Conservation (phyloP, 1,140 invertebrate genomes). For the Lethrus apterus region DNA sequence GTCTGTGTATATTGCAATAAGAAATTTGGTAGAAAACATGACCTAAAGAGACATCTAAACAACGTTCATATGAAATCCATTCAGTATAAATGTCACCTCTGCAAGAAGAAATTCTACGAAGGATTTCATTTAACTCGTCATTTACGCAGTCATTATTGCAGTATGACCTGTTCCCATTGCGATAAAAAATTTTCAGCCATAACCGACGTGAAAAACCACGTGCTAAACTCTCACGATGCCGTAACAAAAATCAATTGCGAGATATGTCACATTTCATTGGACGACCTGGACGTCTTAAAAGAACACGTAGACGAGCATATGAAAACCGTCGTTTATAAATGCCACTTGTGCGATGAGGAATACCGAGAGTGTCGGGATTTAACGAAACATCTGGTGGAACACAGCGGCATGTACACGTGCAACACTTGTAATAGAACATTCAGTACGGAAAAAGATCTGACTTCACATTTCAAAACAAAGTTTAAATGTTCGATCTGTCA, state of each 20-base stretch:
- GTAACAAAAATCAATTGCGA: not conserved
- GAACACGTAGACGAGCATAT: conserved; percentile 13
- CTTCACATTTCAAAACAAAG: not conserved
- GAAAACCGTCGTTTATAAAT: conserved; percentile 13
- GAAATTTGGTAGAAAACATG: conserved; percentile 2
- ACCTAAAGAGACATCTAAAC: conserved; percentile 14
- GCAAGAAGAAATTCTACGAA: conserved; percentile 10
- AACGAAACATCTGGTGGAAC: conserved; percentile 12
- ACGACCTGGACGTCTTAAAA: not conserved
- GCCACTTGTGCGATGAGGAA: conserved; percentile 10
- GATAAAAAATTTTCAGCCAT: not conserved
- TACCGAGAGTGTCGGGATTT: conserved; percentile 11
- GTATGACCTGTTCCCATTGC: conserved; percentile 5
- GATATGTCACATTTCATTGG: conserved; percentile 3
- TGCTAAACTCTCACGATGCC: not conserved
- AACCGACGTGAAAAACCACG: conserved; percentile 11
- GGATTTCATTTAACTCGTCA: conserved; percentile 11
- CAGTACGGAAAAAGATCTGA: conserved; percentile 5
- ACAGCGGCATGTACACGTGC: conserved; percentile 12
- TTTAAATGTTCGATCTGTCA: conserved; percentile 13
- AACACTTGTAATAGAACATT: conserved; percentile 10
- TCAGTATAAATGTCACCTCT: conserved; percentile 14
- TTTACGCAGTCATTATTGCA: conserved; percentile 7
- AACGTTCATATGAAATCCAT: conserved; percentile 13
- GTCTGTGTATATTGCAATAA: conserved; percentile 9